Evolutionary conservation across 1,140 invertebrate genomes (phyloP), one percentile per base, ranked within the genome.

Genomic region (Drosophila gunungcola): DNA sequence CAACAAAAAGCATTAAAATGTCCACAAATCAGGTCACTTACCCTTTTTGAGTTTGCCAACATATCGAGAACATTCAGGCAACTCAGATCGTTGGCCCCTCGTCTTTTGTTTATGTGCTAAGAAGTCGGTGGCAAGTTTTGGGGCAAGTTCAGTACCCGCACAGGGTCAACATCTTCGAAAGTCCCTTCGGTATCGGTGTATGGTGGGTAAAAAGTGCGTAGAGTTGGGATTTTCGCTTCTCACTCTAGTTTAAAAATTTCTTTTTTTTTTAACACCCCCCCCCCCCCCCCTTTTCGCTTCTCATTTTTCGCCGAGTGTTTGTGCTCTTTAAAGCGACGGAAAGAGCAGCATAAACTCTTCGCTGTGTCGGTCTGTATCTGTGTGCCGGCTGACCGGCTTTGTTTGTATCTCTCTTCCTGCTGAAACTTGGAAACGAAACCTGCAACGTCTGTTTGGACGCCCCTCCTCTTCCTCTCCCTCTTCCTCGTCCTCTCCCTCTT

Each of bases 341-440:
- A 62, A 62, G 60, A 62, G 60, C 53, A 42, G 38, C 38, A 39
- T 39, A 29, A 55, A 58, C 60, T 62, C 53, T 62, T 58, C 27
- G 11, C 13, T 2, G 60, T 54, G 56, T 45, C 42, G 7, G 62
- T 42, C 10, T 39, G 63, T 55, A 25, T 49, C 48, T 58, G 46
- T 70, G 43, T 60, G 49, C 65, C 78, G 62, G 62, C 56, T 78
- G 79, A 58, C 68, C 49, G 43, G 60, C 65, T 80, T 69, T 69
- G 48, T 54, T 62, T 69, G 65, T 38, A 48, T 36, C 27, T 48
- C 63, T 69, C 64, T 53, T 68, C 42, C 43, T 70, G 49, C 67
- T 27, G 51, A 21, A 54, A 36, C 29, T 56, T 54, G 34, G 36
- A 39, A 69, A 55, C 69, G 42, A 39, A 56, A 55, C 69, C 64